These are phyloP conservation scores for Staurois parvus DNA, from an alignment of 2,797 vertebrate species.

Conservation along the genomic window DNA sequence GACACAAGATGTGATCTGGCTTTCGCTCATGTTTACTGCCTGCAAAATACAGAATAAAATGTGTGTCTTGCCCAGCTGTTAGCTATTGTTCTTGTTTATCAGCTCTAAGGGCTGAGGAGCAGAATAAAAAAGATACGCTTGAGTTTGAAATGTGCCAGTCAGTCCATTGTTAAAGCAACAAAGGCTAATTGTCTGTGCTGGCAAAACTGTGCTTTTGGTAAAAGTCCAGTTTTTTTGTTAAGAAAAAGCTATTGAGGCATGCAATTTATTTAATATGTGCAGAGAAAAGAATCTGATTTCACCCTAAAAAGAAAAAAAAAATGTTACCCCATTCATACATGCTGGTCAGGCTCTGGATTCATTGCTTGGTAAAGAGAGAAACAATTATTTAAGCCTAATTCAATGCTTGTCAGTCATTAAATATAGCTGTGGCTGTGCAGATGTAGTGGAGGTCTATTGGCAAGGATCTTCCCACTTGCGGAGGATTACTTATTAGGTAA, in stretches of 20 bases:
- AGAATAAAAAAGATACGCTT: slow-evolving; percentile 78
- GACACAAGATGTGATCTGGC: slow-evolving; percentile 83
- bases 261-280: slow-evolving; percentile 86
- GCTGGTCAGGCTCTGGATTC: slow-evolving; percentile 41
- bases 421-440: slow-evolving; percentile 55
- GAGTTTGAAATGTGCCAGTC: slow-evolving; percentile 86
- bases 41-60: slow-evolving; percentile 84
- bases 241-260: slow-evolving; percentile 87
- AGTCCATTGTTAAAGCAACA: slow-evolving; percentile 84
- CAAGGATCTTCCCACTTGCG: slow-evolving; percentile 26
- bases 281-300: slow-evolving; percentile 80
- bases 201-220: slow-evolving; percentile 84
- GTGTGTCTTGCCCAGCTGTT: slow-evolving; percentile 87
- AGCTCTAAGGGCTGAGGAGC: slow-evolving; percentile 82
- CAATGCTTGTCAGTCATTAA: slow-evolving; percentile 62
- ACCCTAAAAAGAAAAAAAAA: slow-evolving; percentile 67
- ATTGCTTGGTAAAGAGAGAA: slow-evolving; percentile 60
- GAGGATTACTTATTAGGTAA: slow-evolving; percentile 54
- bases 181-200: slow-evolving; percentile 85
- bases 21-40: slow-evolving; percentile 80
- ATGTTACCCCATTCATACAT: slow-evolving; percentile 58
- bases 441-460: slow-evolving; percentile 50
- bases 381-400: slow-evolving; percentile 59
- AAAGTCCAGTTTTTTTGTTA: slow-evolving; percentile 83
- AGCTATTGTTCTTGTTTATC: slow-evolving; percentile 86